Percentiles rank a stretch among this genome's conserved stretches.
These are phyloP conservation scores for Hemibagrus wyckioides DNA, from an alignment of 2,113 vertebrate genomes.

Conservation along the genomic window DNA sequence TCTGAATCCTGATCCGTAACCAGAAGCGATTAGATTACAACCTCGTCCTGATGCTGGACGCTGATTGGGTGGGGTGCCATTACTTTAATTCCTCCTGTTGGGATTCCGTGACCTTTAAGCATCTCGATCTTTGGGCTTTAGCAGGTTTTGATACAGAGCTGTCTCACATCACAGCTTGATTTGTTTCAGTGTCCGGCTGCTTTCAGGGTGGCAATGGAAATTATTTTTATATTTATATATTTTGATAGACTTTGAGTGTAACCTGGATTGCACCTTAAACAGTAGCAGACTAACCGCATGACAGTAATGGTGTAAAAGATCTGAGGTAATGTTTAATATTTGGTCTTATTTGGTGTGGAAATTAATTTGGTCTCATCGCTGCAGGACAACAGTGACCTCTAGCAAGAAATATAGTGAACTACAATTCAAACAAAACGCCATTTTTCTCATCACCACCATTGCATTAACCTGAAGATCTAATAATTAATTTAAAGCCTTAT, in stretches of 20 bases:
- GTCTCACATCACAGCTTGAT: neutral
- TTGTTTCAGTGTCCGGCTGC: neutral
- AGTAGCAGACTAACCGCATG: neutral
- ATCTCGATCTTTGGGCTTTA: neutral
- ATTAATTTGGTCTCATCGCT: neutral
- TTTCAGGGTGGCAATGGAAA: neutral
- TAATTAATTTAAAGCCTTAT: neutral
- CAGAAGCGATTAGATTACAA: neutral
- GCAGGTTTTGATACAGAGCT: neutral
- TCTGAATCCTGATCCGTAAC: neutral
- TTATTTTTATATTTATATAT: neutral
- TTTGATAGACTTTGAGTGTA: neutral
- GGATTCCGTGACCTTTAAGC: neutral
- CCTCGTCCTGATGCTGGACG: neutral
- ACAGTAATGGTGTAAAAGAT: neutral
- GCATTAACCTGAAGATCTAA: neutral
- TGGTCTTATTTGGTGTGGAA: neutral
- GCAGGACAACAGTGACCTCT: conserved; percentile 60
- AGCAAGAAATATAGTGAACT: conserved; percentile 36
- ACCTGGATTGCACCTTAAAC: neutral
- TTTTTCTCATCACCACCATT: too few relatives aligned
- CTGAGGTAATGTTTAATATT: neutral
- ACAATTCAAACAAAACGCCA: neutral
- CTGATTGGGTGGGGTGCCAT: neutral
- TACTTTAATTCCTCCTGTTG: neutral